These are phyloP conservation scores for Pedetes capensis DNA, from an alignment of 2,113 vertebrate species.

Conservation along the genomic window DNA sequence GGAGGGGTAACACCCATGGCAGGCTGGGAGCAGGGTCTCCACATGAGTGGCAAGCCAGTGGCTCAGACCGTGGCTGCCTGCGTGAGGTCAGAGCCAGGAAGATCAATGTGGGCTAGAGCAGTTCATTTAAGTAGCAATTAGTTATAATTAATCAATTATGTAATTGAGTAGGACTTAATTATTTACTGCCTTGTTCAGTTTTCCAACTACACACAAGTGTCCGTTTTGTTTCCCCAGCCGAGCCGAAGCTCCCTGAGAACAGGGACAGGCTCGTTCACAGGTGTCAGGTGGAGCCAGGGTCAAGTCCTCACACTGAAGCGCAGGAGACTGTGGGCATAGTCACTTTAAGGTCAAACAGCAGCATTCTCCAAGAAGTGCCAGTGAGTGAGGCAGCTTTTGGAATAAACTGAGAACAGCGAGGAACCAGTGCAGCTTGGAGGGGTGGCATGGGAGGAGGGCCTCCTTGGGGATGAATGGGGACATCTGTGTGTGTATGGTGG, in stretches of 20 bases:
- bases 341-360: not conserved
- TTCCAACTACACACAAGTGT: constrained; percentile 47
- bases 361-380: not conserved
- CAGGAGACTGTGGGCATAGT: not conserved
- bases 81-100: constrained; percentile 45
- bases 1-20: not conserved
- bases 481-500: not conserved
- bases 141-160: constrained; percentile 80
- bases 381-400: not conserved
- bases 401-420: not conserved
- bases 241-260: not conserved
- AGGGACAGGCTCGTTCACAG: not conserved
- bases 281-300: not conserved
- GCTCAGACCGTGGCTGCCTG: not conserved
- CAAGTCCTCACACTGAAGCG: not conserved
- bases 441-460: not conserved
- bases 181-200: constrained; percentile 75
- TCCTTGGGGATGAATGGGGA: not conserved
- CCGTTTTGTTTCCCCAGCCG: constrained; percentile 15
- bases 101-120: constrained; percentile 72
- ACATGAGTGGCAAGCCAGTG: not conserved
- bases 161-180: constrained; percentile 77
- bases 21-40: not conserved
- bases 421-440: not conserved
- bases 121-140: constrained; percentile 78